Conservation (phyloP, 1,140 invertebrate genomes). For the Aplysia californica region DNA sequence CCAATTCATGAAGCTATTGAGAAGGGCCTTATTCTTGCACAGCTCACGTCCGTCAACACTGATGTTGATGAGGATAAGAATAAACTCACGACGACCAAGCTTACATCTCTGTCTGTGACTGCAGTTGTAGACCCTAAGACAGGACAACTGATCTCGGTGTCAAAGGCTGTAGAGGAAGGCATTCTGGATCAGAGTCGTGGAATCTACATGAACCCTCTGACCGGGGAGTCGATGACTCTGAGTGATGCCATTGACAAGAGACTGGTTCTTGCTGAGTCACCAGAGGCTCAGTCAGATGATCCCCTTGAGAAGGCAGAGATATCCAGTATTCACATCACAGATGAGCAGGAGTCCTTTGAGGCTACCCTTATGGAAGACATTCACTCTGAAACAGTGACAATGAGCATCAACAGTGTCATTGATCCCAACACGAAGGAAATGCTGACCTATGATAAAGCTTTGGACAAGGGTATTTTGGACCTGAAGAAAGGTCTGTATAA, state of each 20-base stretch:
- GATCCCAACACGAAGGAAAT: conserved; percentile 86
- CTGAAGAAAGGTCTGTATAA: conserved; percentile 75
- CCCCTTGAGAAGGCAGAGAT: conserved; percentile 39
- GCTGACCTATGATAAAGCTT: conserved; percentile 85
- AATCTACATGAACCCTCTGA: conserved; percentile 79
- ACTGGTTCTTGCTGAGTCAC: conserved; percentile 53
- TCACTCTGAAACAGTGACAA: conserved; percentile 62
- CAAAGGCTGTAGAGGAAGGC: conserved; percentile 86
- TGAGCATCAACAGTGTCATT: conserved; percentile 74
- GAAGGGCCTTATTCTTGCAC: conserved; percentile 75
- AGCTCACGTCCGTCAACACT: conserved; percentile 72
- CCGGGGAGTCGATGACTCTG: conserved; percentile 74
- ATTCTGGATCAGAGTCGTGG: conserved; percentile 85
- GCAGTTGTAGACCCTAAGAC: conserved; percentile 85
- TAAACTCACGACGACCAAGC: conserved; percentile 78
- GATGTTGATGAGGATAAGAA: conserved; percentile 56
- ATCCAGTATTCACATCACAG: conserved; percentile 59
- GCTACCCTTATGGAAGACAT: conserved; percentile 62
- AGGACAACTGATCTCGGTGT: conserved; percentile 82
- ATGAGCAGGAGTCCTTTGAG: conserved; percentile 57
- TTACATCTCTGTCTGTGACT: conserved; percentile 82
- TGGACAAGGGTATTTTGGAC: conserved; percentile 86
- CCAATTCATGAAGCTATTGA: conserved; percentile 85
- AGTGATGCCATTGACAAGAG: conserved; percentile 64
- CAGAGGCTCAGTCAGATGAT: conserved; percentile 41